Conservation (phyloP, 2,888 invertebrate species). For the Rhagium mordax region DNA sequence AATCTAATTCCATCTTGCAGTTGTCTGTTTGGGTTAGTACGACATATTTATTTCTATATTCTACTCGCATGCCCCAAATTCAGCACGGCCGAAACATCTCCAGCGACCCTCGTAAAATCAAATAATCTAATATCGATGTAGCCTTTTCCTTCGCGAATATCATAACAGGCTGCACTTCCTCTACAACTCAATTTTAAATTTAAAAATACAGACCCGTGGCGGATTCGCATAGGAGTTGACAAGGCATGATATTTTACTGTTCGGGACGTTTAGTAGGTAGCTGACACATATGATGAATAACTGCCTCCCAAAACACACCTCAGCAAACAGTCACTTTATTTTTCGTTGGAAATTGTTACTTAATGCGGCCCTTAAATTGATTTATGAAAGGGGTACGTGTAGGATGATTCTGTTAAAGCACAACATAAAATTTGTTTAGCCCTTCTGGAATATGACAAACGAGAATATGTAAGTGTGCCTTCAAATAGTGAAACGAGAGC, state of each 20-base stretch:
- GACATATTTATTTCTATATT: too few relatives aligned
- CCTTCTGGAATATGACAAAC: not conserved
- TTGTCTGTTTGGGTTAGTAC: too few relatives aligned
- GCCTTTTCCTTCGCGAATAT: conserved; percentile 32
- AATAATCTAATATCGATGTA: conserved; percentile 31
- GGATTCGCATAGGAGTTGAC: not conserved
- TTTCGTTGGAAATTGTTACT: not conserved
- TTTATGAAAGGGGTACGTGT: conserved; percentile 4
- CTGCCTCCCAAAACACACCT: not conserved
- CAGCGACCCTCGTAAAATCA: not conserved
- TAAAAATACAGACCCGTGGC: conserved; percentile 17
- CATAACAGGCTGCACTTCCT: conserved; percentile 30
- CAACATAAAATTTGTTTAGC: not conserved
- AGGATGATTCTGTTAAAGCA: not conserved
- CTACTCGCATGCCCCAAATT: too few relatives aligned
- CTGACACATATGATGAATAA: not conserved
- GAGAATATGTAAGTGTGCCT: not conserved
- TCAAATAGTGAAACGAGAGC: not conserved
- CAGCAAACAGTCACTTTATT: conserved; percentile 1
- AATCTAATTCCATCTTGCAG: too few relatives aligned
- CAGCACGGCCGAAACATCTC: not conserved
- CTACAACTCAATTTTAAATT: conserved; percentile 35
- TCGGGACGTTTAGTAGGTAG: not conserved
- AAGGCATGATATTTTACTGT: not conserved
- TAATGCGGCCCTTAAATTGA: conserved; percentile 7